Percentiles rank a stretch among this genome's conserved stretches.
These are phyloP conservation scores for Molorchus minor DNA, from an alignment of 2,888 invertebrate species.

Conservation along the genomic window DNA sequence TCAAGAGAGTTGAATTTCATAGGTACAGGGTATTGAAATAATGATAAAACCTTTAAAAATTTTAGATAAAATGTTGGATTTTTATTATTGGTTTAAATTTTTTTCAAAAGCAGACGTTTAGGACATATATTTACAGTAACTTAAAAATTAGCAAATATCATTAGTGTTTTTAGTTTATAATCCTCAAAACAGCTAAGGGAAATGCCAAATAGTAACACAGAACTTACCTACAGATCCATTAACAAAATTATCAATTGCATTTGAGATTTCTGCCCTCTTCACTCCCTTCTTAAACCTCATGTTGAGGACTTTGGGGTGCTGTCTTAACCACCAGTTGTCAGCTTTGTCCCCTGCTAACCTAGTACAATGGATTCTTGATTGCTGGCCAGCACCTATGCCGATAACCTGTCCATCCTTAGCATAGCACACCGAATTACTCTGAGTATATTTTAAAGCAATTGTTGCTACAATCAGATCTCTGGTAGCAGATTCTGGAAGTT, in stretches of 20 bases:
- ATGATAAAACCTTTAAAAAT: too few relatives aligned
- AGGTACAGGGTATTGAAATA: too few relatives aligned
- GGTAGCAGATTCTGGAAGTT: slow-evolving; percentile 76
- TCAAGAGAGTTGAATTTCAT: too few relatives aligned
- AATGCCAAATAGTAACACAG: neutral
- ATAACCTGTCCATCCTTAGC: slow-evolving; percentile 88
- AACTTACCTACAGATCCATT: slow-evolving; percentile 83
- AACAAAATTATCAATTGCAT: slow-evolving; percentile 95
- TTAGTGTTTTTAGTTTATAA: too few relatives aligned
- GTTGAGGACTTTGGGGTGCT: slow-evolving; percentile 84
- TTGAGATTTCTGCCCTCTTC: slow-evolving; percentile 91
- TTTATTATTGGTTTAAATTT: too few relatives aligned
- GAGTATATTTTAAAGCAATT: slow-evolving; percentile 96
- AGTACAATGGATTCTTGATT: slow-evolving; percentile 98
- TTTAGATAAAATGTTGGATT: too few relatives aligned
- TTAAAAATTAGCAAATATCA: too few relatives aligned
- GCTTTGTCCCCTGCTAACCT: slow-evolving; percentile 95
- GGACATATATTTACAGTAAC: too few relatives aligned
- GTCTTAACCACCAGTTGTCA: slow-evolving; percentile 97
- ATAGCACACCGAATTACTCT: slow-evolving; percentile 98
- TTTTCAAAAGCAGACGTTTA: too few relatives aligned
- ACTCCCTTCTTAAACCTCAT: slow-evolving; percentile 88
- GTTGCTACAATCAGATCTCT: slow-evolving; percentile 95
- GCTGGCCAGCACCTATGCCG: slow-evolving; percentile 99
- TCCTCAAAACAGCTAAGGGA: neutral